Evolutionary conservation across 2,888 invertebrate species (phyloP).

Genomic region (Elmis aenea): DNA sequence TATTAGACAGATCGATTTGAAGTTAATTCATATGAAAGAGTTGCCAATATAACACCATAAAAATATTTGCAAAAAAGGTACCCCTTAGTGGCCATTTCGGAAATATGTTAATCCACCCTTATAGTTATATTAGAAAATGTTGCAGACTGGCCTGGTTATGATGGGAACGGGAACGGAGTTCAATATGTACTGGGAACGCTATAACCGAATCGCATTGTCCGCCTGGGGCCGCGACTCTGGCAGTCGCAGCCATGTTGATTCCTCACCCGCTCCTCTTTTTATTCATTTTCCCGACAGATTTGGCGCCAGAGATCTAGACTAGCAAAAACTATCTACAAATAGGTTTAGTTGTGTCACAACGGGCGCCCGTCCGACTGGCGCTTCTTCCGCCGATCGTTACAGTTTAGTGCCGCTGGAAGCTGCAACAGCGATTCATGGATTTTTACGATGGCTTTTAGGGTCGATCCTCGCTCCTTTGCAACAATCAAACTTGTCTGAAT

Average conservation of each 20-base stretch:
- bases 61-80: no score
- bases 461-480: conserved; percentile 30
- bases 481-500: conserved; percentile 29
- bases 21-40: no score
- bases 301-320: conserved; percentile 27
- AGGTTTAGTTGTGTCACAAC: conserved; percentile 26
- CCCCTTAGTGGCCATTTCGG: no score
- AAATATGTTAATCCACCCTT: no score
- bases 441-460: conserved; percentile 32
- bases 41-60: no score
- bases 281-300: conserved; percentile 28
- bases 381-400: conserved; percentile 16
- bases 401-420: conserved; percentile 6
- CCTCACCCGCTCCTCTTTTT: conserved; percentile 19
- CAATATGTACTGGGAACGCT: conserved; percentile 17
- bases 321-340: conserved; percentile 34
- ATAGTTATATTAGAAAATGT: no score
- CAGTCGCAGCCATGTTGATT: conserved; percentile 18
- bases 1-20: no score
- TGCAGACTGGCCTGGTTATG: no score
- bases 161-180: conserved; percentile 12
- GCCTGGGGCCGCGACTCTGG: conserved; percentile 13
- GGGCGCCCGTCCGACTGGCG: conserved; percentile 28
- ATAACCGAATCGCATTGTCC: conserved; percentile 20
- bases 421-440: conserved; percentile 18